These are phyloP conservation scores for Himalopsyche tibetana DNA, from an alignment of 2,888 invertebrate genomes.

Conservation along the genomic window DNA sequence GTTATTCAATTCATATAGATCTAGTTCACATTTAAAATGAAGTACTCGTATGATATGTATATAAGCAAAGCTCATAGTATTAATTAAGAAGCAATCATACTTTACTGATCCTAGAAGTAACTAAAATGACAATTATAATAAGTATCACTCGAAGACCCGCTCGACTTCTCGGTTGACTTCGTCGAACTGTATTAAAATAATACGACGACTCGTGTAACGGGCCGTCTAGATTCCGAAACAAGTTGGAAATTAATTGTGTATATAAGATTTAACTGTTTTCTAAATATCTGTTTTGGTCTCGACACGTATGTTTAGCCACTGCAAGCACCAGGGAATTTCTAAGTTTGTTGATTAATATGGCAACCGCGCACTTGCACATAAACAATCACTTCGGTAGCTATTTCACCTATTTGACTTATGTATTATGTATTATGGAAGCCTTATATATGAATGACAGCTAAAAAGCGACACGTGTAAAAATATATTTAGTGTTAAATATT, in stretches of 20 bases:
- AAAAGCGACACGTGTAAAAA: slow-evolving; percentile 58
- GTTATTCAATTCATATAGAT: slow-evolving; percentile 22
- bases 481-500: slow-evolving; percentile 58
- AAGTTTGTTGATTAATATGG: slow-evolving; percentile 64
- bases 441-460: slow-evolving; percentile 60
- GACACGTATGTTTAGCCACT: slow-evolving; percentile 67
- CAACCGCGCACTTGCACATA: slow-evolving; percentile 61
- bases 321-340: slow-evolving; percentile 74
- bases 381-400: slow-evolving; percentile 53
- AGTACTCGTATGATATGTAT: slow-evolving; percentile 50
- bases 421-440: slow-evolving; percentile 61
- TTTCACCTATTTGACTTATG: slow-evolving; percentile 55
- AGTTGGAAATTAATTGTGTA: slow-evolving; percentile 36
- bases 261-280: slow-evolving; percentile 32
- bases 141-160: neutral
- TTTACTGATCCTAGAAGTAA: slow-evolving; percentile 48
- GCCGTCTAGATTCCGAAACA: neutral
- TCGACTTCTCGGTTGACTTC: neutral
- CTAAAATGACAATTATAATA: slow-evolving; percentile 44
- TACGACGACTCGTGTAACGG: neutral
- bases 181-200: slow-evolving; percentile 35
- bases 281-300: slow-evolving; percentile 53
- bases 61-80: slow-evolving; percentile 47
- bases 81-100: slow-evolving; percentile 58
- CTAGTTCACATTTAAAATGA: slow-evolving; percentile 39